Conservation (phyloP, 2,113 vertebrate genomes). For the Corydoras maculifer region DNA sequence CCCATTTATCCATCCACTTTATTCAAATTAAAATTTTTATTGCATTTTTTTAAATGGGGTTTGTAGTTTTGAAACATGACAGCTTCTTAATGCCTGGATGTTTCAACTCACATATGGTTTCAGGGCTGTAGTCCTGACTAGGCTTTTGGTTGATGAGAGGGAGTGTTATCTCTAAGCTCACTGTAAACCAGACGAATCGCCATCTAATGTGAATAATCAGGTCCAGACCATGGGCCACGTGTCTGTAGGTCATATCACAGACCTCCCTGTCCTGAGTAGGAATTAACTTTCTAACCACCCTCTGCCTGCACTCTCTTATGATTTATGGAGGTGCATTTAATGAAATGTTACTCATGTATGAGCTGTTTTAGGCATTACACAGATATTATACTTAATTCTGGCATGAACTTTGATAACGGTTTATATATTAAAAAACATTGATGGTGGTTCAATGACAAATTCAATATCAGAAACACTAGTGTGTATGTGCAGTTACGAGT, state of each 20-base stretch:
- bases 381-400: conserved; percentile 33
- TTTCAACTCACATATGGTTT: conserved; percentile 52
- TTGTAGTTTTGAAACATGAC: too few species aligned
- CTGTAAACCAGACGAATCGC: conserved; percentile 59
- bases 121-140: conserved; percentile 51
- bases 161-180: conserved; percentile 42
- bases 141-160: conserved; percentile 60
- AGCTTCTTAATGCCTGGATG: conserved; percentile 11
- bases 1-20: too few species aligned
- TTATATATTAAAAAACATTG: too few species aligned
- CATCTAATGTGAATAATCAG: conserved; percentile 63
- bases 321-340: conserved; percentile 42
- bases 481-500: too few species aligned
- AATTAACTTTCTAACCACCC: conserved; percentile 23
- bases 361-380: conserved; percentile 23
- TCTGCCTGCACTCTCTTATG: conserved; percentile 42
- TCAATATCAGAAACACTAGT: too few species aligned
- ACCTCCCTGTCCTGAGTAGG: conserved; percentile 23
- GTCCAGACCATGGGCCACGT: conserved; percentile 53
- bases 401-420: not conserved
- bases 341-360: conserved; percentile 31
- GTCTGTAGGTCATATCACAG: conserved; percentile 38
- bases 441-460: too few species aligned
- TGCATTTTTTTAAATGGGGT: too few species aligned
- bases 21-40: too few species aligned